Evolutionary conservation across 2,888 invertebrate species (phyloP), one percentile per base, ranked within the genome.

Genomic region (Leptodirus hochenwartii): DNA sequence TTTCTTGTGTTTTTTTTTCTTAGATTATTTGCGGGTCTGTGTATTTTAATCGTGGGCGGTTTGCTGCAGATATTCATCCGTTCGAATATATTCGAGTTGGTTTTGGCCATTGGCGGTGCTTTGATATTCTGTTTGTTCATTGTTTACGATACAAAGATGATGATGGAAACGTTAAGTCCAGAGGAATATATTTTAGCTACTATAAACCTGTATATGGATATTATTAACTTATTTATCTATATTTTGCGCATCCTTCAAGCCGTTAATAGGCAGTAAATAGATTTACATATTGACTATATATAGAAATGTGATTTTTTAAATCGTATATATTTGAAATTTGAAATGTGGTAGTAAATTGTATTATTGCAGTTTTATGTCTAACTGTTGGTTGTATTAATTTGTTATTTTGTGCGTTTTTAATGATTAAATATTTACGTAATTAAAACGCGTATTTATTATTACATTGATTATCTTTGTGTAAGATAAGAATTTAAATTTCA

Each of bases 101-200:
- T 67, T 0, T 57, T 85, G 8, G 70, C 79, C 1, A 59, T 79
- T 39, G 71, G 67, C 4, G 85, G 85, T 4, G 74, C 76, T 0
- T 52, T 75, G 4, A 47, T 87, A 25, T 87, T 87, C 57, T 75
- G 74, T 20, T 56, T 82, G 24, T 85, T 84, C 58, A 74, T 87
- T 25, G 66, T 87, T 39, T 78, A 73, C 47, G 88, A 88, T 55
- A 81, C 84, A 1, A 80, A 84, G 50, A 66, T 78, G 58, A 66
- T 85, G 57, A 80, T 84, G 80, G 67, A 71, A 39, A 68, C 64
- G 3, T 57, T 81, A 29, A 80, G 80, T 1, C 73, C 85, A 0
- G 85, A 88, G 50, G 87, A 88, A 47, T 88, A 88, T 54, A 82
- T 88, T 42, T 56, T 81, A 28, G 84, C 82, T 2, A 77, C 84